phyloP scores from a whole-genome alignment of 2,888 invertebrate species.

The Sinelater perroti region DNA sequence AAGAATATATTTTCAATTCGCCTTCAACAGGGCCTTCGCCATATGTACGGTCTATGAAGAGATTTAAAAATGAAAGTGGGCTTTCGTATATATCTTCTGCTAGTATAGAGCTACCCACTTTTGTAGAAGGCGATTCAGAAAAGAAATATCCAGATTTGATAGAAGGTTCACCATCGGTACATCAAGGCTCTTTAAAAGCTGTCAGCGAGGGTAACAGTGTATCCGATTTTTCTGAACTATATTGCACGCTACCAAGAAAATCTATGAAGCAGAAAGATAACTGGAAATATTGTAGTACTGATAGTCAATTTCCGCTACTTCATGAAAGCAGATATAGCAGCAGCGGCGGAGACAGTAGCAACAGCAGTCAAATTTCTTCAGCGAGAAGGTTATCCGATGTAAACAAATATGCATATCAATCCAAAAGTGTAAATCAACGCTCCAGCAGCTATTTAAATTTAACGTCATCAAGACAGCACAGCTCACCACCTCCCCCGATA shows the following conservation, averaged over 20 bases:
- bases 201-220: constrained; percentile 58
- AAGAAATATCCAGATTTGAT: constrained; percentile 57
- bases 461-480: constrained; percentile 67
- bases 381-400: constrained; percentile 64
- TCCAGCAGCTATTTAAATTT: constrained; percentile 78
- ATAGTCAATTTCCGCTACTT: constrained; percentile 79
- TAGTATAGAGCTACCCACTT: constrained; percentile 48
- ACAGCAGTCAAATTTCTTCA: constrained; percentile 60
- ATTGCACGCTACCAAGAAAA: constrained; percentile 73
- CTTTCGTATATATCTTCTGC: constrained; percentile 44
- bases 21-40: constrained; percentile 34
- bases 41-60: constrained; percentile 50
- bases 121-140: constrained; percentile 48
- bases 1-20: constrained; percentile 37
- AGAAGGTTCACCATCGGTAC: constrained; percentile 52
- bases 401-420: constrained; percentile 46
- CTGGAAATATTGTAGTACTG: constrained; percentile 62
- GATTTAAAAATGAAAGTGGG: constrained; percentile 33
- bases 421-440: constrained; percentile 57
- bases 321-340: constrained; percentile 77
- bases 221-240: constrained; percentile 58
- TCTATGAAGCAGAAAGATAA: constrained; percentile 50
- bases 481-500: constrained; percentile 74
- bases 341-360: constrained; percentile 70
- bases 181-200: constrained; percentile 47